Evolutionary conservation across 2,113 vertebrate genomes (phyloP).

Genomic region (Amblyornis subalaris): DNA sequence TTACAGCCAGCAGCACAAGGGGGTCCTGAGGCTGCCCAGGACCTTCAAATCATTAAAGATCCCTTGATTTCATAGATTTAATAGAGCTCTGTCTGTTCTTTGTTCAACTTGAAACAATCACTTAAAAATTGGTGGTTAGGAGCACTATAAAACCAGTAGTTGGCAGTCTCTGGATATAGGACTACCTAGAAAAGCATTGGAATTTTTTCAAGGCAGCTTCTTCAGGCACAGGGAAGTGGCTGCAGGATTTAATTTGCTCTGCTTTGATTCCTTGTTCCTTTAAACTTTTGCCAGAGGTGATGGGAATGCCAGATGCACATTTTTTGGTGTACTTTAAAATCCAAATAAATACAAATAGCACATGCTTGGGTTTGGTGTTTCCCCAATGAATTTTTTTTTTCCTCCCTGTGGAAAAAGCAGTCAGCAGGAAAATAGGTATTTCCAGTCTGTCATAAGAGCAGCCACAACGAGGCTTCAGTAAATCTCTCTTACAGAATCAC

Average conservation of each 20-base stretch:
- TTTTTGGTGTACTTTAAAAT: background rate
- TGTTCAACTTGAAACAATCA: background rate
- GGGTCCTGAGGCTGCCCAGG: background rate
- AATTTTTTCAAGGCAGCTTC: background rate
- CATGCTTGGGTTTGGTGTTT: background rate
- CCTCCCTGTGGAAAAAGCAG: background rate
- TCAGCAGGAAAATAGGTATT: background rate
- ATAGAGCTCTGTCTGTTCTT: background rate
- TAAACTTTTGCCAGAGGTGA: constrained; percentile 55
- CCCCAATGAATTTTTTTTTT: background rate
- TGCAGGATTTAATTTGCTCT: constrained; percentile 35
- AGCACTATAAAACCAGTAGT: background rate
- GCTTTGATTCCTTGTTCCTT: constrained; percentile 37
- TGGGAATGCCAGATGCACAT: background rate
- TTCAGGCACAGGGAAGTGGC: background rate
- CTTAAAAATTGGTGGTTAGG: background rate
- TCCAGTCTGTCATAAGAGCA: background rate
- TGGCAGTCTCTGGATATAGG: background rate
- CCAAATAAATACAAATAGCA: constrained; percentile 7
- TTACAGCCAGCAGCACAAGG: background rate
- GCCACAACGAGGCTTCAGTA: background rate
- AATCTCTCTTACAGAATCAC: constrained; percentile 17
- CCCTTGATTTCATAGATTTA: background rate
- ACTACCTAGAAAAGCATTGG: background rate
- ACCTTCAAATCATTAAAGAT: background rate